phyloP scores from a whole-genome alignment of 2,888 invertebrate species.

The Baronia brevicornis region DNA sequence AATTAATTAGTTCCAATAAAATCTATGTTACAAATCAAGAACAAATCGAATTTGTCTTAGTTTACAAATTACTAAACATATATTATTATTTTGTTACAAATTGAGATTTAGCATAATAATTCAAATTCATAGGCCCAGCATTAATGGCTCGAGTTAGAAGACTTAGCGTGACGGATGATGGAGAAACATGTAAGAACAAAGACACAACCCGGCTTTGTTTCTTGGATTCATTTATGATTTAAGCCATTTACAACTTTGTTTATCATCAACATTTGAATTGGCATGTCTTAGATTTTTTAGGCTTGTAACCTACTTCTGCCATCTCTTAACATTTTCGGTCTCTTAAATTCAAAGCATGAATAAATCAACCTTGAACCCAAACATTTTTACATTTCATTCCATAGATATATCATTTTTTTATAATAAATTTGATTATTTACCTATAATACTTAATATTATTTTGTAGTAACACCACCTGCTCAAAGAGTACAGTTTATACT shows the following conservation, averaged over 20 bases:
- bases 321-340: not conserved
- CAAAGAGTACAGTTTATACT: slow-evolving; percentile 98
- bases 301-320: not conserved
- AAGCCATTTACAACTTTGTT: slow-evolving; percentile 17
- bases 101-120: slow-evolving; percentile 15
- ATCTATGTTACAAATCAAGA: too few relatives aligned
- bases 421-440: not conserved
- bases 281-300: slow-evolving; percentile 13
- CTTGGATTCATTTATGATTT: slow-evolving; percentile 19
- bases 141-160: slow-evolving; percentile 75
- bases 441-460: slow-evolving; percentile 15
- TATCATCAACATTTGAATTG: slow-evolving; percentile 14
- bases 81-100: not conserved
- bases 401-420: too few relatives aligned
- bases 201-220: too few relatives aligned
- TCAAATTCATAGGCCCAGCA: slow-evolving; percentile 59
- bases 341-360: slow-evolving; percentile 6
- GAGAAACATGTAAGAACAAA: slow-evolving; percentile 81
- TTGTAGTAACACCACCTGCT: slow-evolving; percentile 92
- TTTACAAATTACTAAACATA: too few relatives aligned
- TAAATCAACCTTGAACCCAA: not conserved
- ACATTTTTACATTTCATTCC: not conserved
- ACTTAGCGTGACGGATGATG: slow-evolving; percentile 82
- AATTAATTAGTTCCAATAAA: too few relatives aligned
- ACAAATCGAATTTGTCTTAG: too few relatives aligned